Evolutionary conservation across 2,797 vertebrate species (phyloP).

Genomic region (Epinephelus awoara): DNA sequence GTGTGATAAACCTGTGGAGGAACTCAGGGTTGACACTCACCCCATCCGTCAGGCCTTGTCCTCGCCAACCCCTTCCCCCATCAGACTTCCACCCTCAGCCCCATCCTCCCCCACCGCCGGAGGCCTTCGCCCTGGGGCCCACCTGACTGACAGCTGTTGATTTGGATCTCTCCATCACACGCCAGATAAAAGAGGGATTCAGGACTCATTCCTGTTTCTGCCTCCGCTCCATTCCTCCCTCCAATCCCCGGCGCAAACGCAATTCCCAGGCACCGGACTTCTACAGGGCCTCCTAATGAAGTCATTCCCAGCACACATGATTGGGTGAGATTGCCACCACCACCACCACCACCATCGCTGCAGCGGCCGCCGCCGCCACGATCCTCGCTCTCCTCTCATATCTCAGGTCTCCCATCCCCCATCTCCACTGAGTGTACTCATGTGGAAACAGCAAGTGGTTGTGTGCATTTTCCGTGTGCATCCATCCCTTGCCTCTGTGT

Average conservation of each 20-base stretch:
- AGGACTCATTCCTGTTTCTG: slow-evolving; percentile 69
- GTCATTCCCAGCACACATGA: slow-evolving; percentile 81
- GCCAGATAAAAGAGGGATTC: slow-evolving; percentile 79
- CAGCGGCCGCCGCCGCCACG: background rate
- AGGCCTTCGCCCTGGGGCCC: slow-evolving; percentile 74
- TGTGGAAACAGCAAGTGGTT: slow-evolving; percentile 77
- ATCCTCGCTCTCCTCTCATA: slow-evolving; percentile 29
- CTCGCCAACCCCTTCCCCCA: background rate
- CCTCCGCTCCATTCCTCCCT: slow-evolving; percentile 39
- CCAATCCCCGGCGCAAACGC: slow-evolving; percentile 51
- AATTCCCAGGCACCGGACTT: slow-evolving; percentile 75
- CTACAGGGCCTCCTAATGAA: slow-evolving; percentile 76
- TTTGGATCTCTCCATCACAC: slow-evolving; percentile 80
- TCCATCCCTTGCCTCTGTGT: slow-evolving; percentile 23
- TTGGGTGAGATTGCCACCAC: slow-evolving; percentile 76
- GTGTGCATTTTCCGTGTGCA: slow-evolving; percentile 54
- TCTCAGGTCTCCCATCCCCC: slow-evolving; percentile 57
- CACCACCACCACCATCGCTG: background rate
- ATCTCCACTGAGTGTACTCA: slow-evolving; percentile 52
- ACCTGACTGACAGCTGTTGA: slow-evolving; percentile 82
- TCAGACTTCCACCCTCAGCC: slow-evolving; percentile 1
- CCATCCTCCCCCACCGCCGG: slow-evolving; percentile 40
- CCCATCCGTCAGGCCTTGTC: slow-evolving; percentile 68
- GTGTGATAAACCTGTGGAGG: slow-evolving; percentile 55
- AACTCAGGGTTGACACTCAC: slow-evolving; percentile 46